Conservation (phyloP, 2,888 invertebrate species). For the Callyntrura guangdongensis region DNA sequence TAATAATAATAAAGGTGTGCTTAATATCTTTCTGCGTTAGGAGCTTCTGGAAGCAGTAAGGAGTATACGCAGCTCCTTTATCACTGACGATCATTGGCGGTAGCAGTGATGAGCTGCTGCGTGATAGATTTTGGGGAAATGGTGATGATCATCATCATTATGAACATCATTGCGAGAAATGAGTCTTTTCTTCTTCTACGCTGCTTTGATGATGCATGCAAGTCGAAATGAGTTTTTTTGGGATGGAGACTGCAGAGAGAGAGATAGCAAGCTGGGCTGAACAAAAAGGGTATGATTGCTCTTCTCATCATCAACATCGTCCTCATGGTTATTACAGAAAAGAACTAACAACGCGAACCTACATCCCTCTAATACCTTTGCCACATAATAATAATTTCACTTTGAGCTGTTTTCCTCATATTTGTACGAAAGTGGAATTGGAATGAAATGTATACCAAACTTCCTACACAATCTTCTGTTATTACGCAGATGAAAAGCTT, state of each 20-base stretch:
- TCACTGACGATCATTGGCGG: conserved; percentile 18
- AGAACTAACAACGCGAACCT: not conserved
- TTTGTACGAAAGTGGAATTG: conserved; percentile 60
- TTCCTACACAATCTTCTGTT: too few species aligned
- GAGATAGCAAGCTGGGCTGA: not conserved
- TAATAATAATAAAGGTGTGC: conserved; percentile 63
- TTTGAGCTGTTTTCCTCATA: conserved; percentile 2
- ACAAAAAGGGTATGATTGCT: conserved; percentile 5
- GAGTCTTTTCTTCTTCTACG: conserved; percentile 38
- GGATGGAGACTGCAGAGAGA: not conserved
- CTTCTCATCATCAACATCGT: conserved; percentile 26
- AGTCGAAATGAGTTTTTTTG: conserved; percentile 32
- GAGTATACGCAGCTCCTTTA: not conserved
- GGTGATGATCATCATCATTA: conserved; percentile 62
- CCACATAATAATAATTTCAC: conserved; percentile 15
- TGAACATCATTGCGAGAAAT: conserved; percentile 54
- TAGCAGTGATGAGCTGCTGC: conserved; percentile 64
- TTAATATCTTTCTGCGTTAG: conserved; percentile 31
- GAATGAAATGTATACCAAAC: too few species aligned
- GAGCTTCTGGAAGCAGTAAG: too few species aligned
- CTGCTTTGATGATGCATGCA: conserved; percentile 45
- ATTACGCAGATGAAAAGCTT: too few species aligned
- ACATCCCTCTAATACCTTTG: conserved; percentile 2
- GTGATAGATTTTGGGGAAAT: conserved; percentile 67
- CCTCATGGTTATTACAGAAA: conserved; percentile 25